These are phyloP conservation scores for Centropyge bicolor DNA, from an alignment of 2,797 vertebrate species.

Conservation along the genomic window DNA sequence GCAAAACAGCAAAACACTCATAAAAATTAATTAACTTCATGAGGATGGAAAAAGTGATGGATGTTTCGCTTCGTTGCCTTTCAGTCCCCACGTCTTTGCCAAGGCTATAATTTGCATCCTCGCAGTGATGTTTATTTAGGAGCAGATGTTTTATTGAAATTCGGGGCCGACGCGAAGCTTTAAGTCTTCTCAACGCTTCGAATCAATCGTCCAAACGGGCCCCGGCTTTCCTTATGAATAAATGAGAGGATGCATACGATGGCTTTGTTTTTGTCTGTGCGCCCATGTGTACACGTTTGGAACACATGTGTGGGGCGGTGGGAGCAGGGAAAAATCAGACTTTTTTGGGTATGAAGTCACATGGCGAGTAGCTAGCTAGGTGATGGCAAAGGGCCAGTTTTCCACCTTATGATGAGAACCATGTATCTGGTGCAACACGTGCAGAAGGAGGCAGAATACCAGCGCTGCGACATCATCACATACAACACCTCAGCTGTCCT, in stretches of 20 bases:
- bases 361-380: conserved; percentile 49
- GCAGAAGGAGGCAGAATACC: conserved; percentile 64
- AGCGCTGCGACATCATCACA: conserved; percentile 54
- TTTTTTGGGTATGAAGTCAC: conserved; percentile 73
- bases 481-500: conserved; percentile 38
- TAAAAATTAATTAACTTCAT: conserved; percentile 79
- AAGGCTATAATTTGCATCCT: conserved; percentile 71
- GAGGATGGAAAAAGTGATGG: conserved; percentile 77
- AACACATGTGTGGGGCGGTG: conserved; percentile 58
- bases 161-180: conserved; percentile 16
- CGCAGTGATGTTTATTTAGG: conserved; percentile 68
- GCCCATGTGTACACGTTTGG: conserved; percentile 41
- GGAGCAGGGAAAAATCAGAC: conserved; percentile 38
- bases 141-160: conserved; percentile 69
- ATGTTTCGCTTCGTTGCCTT: conserved; percentile 57
- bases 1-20: conserved; percentile 54
- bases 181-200: conserved; percentile 17
- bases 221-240: conserved; percentile 30
- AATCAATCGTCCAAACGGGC: conserved; percentile 22
- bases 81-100: conserved; percentile 51
- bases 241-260: conserved; percentile 21
- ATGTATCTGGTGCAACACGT: conserved; percentile 74
- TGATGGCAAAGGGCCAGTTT: conserved; percentile 65
- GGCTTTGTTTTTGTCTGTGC: conserved; percentile 53
- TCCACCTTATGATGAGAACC: conserved; percentile 73